Evolutionary conservation across 2,797 vertebrate species (phyloP).

Genomic region (Hafferia zeledoni): DNA sequence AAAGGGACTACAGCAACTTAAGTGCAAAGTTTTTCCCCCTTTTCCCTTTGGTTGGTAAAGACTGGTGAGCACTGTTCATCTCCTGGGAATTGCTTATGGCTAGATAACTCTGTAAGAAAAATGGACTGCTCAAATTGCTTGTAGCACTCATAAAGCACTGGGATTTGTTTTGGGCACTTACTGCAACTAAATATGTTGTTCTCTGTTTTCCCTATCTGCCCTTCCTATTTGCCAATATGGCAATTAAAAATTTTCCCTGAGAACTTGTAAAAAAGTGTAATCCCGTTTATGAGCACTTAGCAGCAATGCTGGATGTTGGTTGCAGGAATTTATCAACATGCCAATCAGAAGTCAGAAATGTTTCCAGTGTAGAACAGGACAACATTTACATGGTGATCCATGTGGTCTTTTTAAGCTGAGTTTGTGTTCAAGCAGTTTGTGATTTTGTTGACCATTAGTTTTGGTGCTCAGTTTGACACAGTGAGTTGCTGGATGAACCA

Average conservation of each 20-base stretch:
- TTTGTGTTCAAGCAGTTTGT: not conserved
- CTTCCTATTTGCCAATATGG: not conserved
- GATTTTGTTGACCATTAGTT: not conserved
- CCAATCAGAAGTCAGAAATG: not conserved
- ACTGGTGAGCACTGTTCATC: not conserved
- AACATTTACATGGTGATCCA: not conserved
- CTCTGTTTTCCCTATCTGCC: not conserved
- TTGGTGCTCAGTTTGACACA: not conserved
- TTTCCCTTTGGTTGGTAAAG: not conserved
- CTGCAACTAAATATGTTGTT: not conserved
- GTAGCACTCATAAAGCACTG: not conserved
- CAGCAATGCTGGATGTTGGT: not conserved
- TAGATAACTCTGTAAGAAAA: slow-evolving; percentile 13
- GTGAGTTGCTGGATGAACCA: not conserved
- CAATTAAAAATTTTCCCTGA: slow-evolving; percentile 22
- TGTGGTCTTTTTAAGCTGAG: not conserved
- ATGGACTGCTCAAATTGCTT: not conserved
- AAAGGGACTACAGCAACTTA: not conserved
- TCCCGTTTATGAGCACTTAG: not conserved
- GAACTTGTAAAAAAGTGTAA: not conserved
- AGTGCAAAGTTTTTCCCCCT: not conserved
- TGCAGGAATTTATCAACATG: not conserved
- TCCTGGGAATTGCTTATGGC: not conserved
- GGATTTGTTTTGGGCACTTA: not conserved
- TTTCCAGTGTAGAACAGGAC: not conserved